Evolutionary conservation across 1,140 invertebrate species (phyloP), one percentile per base, ranked within the genome.

Genomic region (Drosophila bipectinata): DNA sequence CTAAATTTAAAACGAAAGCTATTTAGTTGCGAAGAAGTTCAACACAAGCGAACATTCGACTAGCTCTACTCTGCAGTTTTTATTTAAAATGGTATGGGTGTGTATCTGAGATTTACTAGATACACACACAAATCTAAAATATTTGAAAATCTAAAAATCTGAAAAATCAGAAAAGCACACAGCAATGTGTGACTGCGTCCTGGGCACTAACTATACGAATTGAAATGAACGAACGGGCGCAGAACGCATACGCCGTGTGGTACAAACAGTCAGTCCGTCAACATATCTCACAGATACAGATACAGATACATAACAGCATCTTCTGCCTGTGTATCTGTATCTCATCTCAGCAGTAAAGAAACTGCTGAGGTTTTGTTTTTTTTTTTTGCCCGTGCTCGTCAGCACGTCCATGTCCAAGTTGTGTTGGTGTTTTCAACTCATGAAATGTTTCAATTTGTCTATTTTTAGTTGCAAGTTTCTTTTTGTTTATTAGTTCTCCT

Each of bases 11-110:
- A 90, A 81, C 85, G 85, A 90, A 90, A 90, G 85, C 85, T 90
- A 90, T 90, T 90, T 85, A 90, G 85, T 90, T 90, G 85, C 85
- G 84, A 87, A 90, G 85, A 90, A 90, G 85, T 90, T 90, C 85
- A 85, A 75, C 61, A 87, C 81, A 82, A 61, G 80, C 72, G 72
- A 68, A 64, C 57, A 30, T 39, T 26, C 61, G 44, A 28, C 47
- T 59, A 53, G 51, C 61, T 59, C 66, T 53, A 39, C 58, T 77
- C 62, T 68, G 60, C 71, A 55, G 52, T 28, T 66, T 28, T 66
- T 52, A 57, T 28, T 28, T 28, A 6, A 28, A 28, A 6, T 5
- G 5, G 26, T 28, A 60, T 79, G 69, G 85, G 77, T 62, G 64
- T 57, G 67, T 72, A 76, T 79, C 80, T 77, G 60, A 74, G 69